Conservation (phyloP, 1,140 invertebrate species). For the Drosophila tropicalis region DNA sequence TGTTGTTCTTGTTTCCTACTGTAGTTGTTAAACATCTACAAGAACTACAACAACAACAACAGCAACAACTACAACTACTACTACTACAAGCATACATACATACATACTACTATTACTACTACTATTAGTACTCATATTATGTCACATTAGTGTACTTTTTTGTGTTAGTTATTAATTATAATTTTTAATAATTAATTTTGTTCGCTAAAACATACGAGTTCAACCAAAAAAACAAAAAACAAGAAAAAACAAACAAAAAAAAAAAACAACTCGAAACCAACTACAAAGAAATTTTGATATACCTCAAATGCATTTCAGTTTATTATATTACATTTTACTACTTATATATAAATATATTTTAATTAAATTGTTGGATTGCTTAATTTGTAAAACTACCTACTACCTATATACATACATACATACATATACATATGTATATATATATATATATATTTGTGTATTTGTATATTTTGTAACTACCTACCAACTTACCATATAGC, state of each 20-base stretch:
- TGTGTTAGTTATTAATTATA: slow-evolving; percentile 51
- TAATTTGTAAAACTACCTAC: slow-evolving; percentile 18
- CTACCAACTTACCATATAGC: slow-evolving; percentile 32
- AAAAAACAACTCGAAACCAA: slow-evolving; percentile 62
- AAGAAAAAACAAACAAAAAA: too few relatives aligned
- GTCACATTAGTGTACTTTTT: slow-evolving; percentile 62
- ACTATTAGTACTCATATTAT: slow-evolving; percentile 68
- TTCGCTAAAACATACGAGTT: slow-evolving; percentile 33
- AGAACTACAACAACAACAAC: slow-evolving; percentile 12
- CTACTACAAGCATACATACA: slow-evolving; percentile 24
- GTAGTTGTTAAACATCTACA: slow-evolving; percentile 1
- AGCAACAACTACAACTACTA: not conserved
- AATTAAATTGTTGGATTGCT: slow-evolving; percentile 44
- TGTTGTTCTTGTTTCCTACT: slow-evolving; percentile 68
- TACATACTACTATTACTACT: slow-evolving; percentile 36
- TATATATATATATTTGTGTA: slow-evolving; percentile 32
- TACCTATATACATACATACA: slow-evolving; percentile 50
- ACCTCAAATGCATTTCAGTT: slow-evolving; percentile 83
- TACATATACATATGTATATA: slow-evolving; percentile 38
- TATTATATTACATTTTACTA: slow-evolving; percentile 75
- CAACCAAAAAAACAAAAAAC: slow-evolving; percentile 20
- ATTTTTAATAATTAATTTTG: slow-evolving; percentile 19
- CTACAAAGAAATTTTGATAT: slow-evolving; percentile 83
- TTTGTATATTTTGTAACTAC: slow-evolving; percentile 33
- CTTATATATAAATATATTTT: slow-evolving; percentile 33